Conservation (phyloP, 2,888 invertebrate species). For the Fragum whitleyi region DNA sequence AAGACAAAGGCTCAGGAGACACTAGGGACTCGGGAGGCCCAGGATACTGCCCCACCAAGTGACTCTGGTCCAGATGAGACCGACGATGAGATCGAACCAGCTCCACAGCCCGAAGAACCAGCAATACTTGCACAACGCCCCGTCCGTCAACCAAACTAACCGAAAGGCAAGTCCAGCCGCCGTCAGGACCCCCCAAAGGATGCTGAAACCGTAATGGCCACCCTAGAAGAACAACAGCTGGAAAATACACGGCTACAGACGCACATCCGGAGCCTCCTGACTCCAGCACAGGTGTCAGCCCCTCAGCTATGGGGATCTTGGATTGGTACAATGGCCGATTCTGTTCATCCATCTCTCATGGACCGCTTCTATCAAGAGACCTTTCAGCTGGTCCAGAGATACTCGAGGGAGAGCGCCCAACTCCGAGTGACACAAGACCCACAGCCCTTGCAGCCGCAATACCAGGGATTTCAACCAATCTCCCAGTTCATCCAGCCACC, state of each 20-base stretch:
- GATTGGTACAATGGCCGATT: slow-evolving; percentile 15
- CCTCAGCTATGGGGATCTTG: slow-evolving; percentile 16
- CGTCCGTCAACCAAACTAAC: not conserved
- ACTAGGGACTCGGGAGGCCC: not conserved
- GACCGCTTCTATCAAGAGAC: slow-evolving; percentile 13
- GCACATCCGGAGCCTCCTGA: slow-evolving; percentile 3
- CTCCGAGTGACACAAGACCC: slow-evolving; percentile 7
- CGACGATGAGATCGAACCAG: not conserved
- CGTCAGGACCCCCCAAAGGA: not conserved
- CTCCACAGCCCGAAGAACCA: slow-evolving; percentile 9
- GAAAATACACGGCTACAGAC: slow-evolving; percentile 12
- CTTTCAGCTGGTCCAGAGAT: no score
- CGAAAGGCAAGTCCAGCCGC: slow-evolving; percentile 16
- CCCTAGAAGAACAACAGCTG: slow-evolving; percentile 2
- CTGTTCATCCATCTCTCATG: slow-evolving; percentile 1
- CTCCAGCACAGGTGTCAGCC: not conserved
- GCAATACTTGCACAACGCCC: slow-evolving; percentile 6
- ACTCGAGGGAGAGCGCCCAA: not conserved
- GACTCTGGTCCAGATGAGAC: not conserved
- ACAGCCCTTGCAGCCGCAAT: not conserved
- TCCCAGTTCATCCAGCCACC: not conserved
- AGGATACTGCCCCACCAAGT: slow-evolving; percentile 5
- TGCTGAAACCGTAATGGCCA: slow-evolving; percentile 4
- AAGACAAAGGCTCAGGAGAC: slow-evolving; percentile 10
- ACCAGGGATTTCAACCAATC: not conserved